Conservation (phyloP, 2,888 invertebrate genomes). For the Melipona beecheii region DNA sequence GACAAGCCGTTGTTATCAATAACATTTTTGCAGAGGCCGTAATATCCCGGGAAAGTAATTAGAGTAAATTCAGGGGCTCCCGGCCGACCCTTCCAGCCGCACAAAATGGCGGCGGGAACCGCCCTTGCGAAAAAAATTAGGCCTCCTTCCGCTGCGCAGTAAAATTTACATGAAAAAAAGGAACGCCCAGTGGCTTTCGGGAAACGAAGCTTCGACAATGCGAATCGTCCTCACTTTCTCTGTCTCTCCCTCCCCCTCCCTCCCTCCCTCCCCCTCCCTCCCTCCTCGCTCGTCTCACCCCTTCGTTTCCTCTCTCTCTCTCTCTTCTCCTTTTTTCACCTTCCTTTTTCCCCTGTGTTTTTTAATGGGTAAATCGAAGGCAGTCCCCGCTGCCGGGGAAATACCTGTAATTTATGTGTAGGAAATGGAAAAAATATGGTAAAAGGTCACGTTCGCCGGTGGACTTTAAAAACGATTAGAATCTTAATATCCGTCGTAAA, state of each 20-base stretch:
- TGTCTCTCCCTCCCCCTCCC: not conserved
- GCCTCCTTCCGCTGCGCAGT: constrained; percentile 76
- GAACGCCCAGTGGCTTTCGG: constrained; percentile 71
- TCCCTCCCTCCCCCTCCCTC: not conserved
- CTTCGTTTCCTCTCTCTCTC: constrained; percentile 6
- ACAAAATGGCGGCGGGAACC: constrained; percentile 82
- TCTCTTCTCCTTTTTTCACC: not conserved
- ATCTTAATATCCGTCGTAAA: constrained; percentile 64
- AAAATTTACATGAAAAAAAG: constrained; percentile 78
- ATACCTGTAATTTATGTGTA: constrained; percentile 71
- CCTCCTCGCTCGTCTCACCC: not conserved
- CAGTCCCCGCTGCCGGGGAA: constrained; percentile 65
- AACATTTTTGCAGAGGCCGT: constrained; percentile 79
- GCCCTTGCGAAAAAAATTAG: constrained; percentile 81
- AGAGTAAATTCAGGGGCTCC: constrained; percentile 81
- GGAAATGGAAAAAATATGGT: constrained; percentile 67
- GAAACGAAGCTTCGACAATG: constrained; percentile 71
- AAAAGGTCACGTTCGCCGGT: constrained; percentile 63
- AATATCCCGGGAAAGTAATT: constrained; percentile 81
- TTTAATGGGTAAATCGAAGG: constrained; percentile 73
- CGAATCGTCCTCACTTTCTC: constrained; percentile 45
- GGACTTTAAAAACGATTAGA: constrained; percentile 64
- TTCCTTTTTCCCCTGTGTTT: constrained; percentile 28
- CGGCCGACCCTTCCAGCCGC: constrained; percentile 78
- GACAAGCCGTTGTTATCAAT: constrained; percentile 80